Base-by-base conservation (phyloP, 2,113 vertebrate species). In the Callionymus lyra region DNA sequence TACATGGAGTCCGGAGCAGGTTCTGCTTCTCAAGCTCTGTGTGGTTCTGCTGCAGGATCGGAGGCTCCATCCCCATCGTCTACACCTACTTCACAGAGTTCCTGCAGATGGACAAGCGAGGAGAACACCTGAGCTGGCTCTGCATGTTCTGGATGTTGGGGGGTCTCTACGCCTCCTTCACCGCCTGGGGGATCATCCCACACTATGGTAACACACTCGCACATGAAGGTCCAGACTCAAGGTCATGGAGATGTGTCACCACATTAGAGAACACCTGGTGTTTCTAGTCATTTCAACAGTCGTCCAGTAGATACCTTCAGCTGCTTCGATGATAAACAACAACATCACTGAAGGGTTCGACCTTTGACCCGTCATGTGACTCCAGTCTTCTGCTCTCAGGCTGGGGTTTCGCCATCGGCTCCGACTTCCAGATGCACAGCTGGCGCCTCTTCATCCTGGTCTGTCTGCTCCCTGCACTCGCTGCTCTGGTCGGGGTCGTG, bases 31-130 rank as follows among this genome's bases (percentile, higher is more conserved):
- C n/a, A n/a, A n/a, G n/a, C n/a, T n/a, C n/a, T n/a, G n/a, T 35
- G 6, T 6, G 6, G 44, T 58, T 14, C 11, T 50, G 10, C 44
- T 44, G 13, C 80, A 98, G 95, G 9, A 95, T 93, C 2, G 93
- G 95, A 8, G 95, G 94, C 19, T 85, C 93, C 1, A 88, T 97
- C 61, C 94, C 94, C 1, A 93, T 98, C 0, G 93, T 98, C 19
- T 98, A 97, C 85, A 86, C 94, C 50, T 98, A 99, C 84, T 98
- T 92, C 75, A 90, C 94, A 0, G 95, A 98, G 84, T 99, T 98
- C 76, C 77, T 99, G 17, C 91, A 93, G 74, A 90, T 94, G 69
- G 93, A 97, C 69, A 98, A 97, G 80, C 85, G 95, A 12, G 95
- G 95, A 6, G 95, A 98, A 41, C 95, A 98, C 74, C 88, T 98